Conservation (phyloP, 2,888 invertebrate genomes). For the Toxonevra muliebris region DNA sequence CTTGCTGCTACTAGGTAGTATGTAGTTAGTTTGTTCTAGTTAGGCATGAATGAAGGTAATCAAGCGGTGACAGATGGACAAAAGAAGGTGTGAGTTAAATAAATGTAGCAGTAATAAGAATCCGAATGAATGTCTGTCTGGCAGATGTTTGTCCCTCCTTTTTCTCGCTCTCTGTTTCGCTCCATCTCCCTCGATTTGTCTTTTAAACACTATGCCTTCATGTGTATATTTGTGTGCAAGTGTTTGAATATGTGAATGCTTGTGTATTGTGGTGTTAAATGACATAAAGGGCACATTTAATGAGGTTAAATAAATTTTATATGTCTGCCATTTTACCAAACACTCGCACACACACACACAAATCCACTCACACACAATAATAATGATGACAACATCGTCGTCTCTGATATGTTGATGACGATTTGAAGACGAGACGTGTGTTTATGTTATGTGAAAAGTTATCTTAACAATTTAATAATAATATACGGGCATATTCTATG, state of each 20-base stretch:
- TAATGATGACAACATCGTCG: too few species aligned
- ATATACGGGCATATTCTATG: too few species aligned
- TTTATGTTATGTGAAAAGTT: neutral
- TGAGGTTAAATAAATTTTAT: conserved; percentile 17
- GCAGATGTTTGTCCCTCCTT: too few species aligned
- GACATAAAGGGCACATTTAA: conserved; percentile 4
- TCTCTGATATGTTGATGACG: too few species aligned
- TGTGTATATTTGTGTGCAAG: neutral
- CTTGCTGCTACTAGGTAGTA: neutral
- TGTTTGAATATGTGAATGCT: neutral
- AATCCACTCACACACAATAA: too few species aligned
- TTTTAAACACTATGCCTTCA: too few species aligned
- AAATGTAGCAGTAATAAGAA: conserved; percentile 12
- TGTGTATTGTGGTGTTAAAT: neutral
- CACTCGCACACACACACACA: neutral
- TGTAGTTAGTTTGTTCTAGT: neutral
- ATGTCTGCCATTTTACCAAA: conserved; percentile 5
- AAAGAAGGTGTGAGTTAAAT: neutral
- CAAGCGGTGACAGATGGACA: neutral
- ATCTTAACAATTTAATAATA: conserved; percentile 11
- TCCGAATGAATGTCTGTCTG: neutral
- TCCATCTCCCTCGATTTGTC: too few species aligned
- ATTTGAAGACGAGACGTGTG: too few species aligned
- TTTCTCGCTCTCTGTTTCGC: too few species aligned
- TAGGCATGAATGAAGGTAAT: neutral